A percentile compares a stretch with the other conserved stretches of the same genome.
phyloP scores from a whole-genome alignment of 2,888 invertebrate genomes.

The Adelognathus sp. region DNA sequence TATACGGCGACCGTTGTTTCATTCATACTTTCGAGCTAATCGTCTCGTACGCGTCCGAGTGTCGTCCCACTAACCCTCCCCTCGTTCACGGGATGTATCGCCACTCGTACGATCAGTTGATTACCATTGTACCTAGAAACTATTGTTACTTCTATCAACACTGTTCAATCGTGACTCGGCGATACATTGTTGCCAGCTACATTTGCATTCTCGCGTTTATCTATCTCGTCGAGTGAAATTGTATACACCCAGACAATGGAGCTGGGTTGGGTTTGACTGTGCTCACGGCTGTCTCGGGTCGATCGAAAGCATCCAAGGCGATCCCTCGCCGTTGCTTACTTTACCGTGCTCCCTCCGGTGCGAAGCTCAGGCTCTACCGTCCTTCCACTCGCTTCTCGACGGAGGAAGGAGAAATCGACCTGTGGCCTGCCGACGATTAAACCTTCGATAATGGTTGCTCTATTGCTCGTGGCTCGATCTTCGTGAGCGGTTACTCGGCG shows the following conservation, averaged over 20 bases:
- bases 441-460: constrained; percentile 62
- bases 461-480: constrained; percentile 51
- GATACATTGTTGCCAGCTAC: constrained; percentile 27
- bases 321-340: constrained; percentile 65
- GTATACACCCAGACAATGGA: constrained; percentile 30
- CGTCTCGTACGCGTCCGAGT: not conserved
- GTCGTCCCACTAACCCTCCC: constrained; percentile 2
- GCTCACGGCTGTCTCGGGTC: constrained; percentile 57
- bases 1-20: not conserved
- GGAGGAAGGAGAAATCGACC: constrained; percentile 50
- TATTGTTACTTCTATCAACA: not conserved
- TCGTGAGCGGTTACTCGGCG: constrained; percentile 51
- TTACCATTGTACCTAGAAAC: not conserved
- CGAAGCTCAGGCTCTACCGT: constrained; percentile 22
- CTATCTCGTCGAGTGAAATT: constrained; percentile 36
- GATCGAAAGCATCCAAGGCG: constrained; percentile 61
- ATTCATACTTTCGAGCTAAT: constrained; percentile 16
- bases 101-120: not conserved
- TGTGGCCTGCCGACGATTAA: constrained; percentile 59
- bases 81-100: not conserved
- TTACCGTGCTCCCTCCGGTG: constrained; percentile 28
- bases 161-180: constrained; percentile 21
- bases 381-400: constrained; percentile 46
- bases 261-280: constrained; percentile 27
- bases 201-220: constrained; percentile 50